These are phyloP conservation scores for Lycaon pictus DNA, from an alignment of 2,113 vertebrate species.

Conservation along the genomic window DNA sequence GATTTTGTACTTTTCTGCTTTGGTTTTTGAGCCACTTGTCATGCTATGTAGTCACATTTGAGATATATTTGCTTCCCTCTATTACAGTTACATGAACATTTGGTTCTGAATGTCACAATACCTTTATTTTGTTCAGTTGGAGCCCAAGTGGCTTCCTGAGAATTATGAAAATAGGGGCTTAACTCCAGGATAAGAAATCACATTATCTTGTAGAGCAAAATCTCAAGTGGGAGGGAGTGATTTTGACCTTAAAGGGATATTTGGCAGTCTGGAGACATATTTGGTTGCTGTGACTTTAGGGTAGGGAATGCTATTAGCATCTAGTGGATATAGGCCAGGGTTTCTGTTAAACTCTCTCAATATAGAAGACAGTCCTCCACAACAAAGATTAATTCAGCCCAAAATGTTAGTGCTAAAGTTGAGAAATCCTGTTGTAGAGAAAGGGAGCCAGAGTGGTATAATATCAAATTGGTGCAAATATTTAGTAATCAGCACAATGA, in stretches of 20 bases:
- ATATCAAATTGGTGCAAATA: neutral
- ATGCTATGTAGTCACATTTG: neutral
- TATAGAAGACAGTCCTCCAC: neutral
- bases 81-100: neutral
- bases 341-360: neutral
- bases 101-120: slow-evolving; percentile 25
- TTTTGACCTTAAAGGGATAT: neutral
- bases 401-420: neutral
- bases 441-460: neutral
- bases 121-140: neutral
- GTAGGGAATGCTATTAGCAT: neutral
- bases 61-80: slow-evolving; percentile 4
- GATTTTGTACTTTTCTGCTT: neutral
- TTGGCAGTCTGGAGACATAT: neutral
- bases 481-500: slow-evolving; percentile 4
- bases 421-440: neutral
- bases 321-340: neutral
- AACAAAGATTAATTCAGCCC: neutral
- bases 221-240: neutral
- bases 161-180: slow-evolving; percentile 33
- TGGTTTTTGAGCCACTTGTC: neutral
- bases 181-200: neutral
- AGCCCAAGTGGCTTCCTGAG: neutral
- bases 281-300: neutral
- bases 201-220: neutral